Percentiles rank a stretch among this genome's conserved stretches.
These are phyloP conservation scores for Eulemur coronatus DNA, from an alignment of 2,797 vertebrate genomes.

Conservation along the genomic window DNA sequence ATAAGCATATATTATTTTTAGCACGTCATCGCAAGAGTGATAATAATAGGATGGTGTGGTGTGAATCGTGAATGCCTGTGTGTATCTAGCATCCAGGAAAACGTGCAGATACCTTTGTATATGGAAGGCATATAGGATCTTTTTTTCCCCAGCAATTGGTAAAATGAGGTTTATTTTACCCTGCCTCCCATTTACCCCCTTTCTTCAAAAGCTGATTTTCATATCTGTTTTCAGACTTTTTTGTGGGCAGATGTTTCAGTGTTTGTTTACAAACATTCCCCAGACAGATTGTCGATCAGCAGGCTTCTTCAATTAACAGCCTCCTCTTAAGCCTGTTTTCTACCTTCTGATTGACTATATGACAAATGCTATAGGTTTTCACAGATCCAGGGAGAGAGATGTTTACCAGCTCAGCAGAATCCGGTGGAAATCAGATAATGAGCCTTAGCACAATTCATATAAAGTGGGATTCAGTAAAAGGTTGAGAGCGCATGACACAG, in stretches of 20 bases:
- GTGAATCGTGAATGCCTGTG: background rate
- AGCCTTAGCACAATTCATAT: background rate
- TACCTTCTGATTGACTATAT: background rate
- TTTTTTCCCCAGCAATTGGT: background rate
- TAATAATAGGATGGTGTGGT: background rate
- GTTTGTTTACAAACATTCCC: conserved; percentile 59
- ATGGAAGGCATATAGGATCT: background rate
- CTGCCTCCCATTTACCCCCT: background rate
- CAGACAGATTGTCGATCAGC: conserved; percentile 44
- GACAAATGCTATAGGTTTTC: background rate
- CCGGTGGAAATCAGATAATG: background rate
- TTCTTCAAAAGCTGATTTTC: conserved; percentile 24
- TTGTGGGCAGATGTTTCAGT: conserved; percentile 51
- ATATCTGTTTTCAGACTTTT: conserved; percentile 23
- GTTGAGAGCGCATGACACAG: no score
- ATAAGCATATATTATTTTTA: background rate
- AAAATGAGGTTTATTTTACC: background rate
- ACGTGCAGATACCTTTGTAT: background rate
- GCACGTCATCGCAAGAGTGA: background rate
- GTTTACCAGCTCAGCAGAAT: background rate
- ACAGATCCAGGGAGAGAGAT: background rate
- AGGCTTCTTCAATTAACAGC: conserved; percentile 47
- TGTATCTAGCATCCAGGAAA: background rate
- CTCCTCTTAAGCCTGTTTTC: background rate
- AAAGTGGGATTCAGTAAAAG: background rate